Evolutionary conservation across 2,113 vertebrate genomes (phyloP), one percentile per base, ranked within the genome.

Genomic region (Melanotaenia duboulayi): DNA sequence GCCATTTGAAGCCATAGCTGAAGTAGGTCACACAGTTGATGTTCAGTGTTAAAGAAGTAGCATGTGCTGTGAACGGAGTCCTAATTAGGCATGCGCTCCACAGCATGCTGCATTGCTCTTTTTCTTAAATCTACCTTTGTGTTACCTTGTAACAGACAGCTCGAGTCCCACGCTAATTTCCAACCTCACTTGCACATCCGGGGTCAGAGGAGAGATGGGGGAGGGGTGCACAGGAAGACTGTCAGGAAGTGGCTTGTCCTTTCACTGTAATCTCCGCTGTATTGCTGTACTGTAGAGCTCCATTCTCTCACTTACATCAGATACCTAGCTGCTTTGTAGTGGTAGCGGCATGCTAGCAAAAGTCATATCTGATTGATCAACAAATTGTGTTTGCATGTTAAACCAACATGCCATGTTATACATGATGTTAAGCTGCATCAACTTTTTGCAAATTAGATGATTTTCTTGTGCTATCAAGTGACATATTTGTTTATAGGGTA

Each of bases 161-260:
- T 23, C 63, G 20, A 49, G 58, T 62, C 66, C 67, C 56, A 58
- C n/a, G 9, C 58, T 72, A 62, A n/a, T 23, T 48, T 76, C 71
- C n/a, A 66, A 39, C 44, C 61, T 52, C 10, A 52, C 44, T 61
- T 54, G 22, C 54, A 42, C 82, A 71, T 89, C 74, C 77, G 81
- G 71, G 82, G 86, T 87, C 84, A 87, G 81, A 87, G 66, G 74
- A 81, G 62, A 81, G 68, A 76, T 64, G 55, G 62, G 59, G 81
- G 85, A 52, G 67, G 81, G 83, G 67, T 51, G 48, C 65, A 80
- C 88, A 92, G 92, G 92, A 94, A 93, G 89, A 85, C 78, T 65
- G 86, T 64, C 85, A 90, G 94, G 93, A 94, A 91, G 93, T 92
- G 93, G 92, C 91, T 90, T 77, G 58, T 85, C 78, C 79, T 88